Percentiles rank a stretch among this genome's conserved stretches.
Evolutionary conservation across 2,797 vertebrate species (phyloP).

Genomic region (Malacoraja senta): DNA sequence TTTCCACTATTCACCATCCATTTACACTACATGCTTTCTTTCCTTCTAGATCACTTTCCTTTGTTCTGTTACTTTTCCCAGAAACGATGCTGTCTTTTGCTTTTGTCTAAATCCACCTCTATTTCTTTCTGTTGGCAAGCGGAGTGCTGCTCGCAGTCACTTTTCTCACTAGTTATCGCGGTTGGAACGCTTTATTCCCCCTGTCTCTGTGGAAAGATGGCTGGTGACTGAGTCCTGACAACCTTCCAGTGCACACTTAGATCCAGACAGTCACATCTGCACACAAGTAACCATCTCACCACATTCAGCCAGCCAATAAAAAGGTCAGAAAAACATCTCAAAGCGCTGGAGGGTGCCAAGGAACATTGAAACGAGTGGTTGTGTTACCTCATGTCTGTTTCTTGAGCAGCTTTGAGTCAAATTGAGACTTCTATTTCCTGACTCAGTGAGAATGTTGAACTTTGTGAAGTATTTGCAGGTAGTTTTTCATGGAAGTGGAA

Average conservation of each 20-base stretch:
- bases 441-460: neutral
- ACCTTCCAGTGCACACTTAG: neutral
- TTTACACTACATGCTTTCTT: neutral
- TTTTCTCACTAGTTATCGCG: neutral
- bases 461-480: neutral
- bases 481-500: neutral
- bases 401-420: neutral
- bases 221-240: neutral
- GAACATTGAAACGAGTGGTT: neutral
- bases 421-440: neutral
- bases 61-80: neutral
- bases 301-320: constrained; percentile 7
- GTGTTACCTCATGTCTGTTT: constrained; percentile 32
- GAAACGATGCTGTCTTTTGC: neutral
- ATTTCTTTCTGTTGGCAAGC: neutral
- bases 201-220: neutral
- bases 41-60: neutral
- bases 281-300: neutral
- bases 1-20: neutral
- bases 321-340: constrained; percentile 33
- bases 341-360: constrained; percentile 6
- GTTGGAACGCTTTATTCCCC: neutral
- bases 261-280: constrained; percentile 19
- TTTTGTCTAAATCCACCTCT: neutral
- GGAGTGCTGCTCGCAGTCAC: neutral